Percentiles rank a stretch among this genome's conserved stretches.
phyloP scores from a whole-genome alignment of 1,140 invertebrate species.

The Caenorhabditis briggsae region DNA sequence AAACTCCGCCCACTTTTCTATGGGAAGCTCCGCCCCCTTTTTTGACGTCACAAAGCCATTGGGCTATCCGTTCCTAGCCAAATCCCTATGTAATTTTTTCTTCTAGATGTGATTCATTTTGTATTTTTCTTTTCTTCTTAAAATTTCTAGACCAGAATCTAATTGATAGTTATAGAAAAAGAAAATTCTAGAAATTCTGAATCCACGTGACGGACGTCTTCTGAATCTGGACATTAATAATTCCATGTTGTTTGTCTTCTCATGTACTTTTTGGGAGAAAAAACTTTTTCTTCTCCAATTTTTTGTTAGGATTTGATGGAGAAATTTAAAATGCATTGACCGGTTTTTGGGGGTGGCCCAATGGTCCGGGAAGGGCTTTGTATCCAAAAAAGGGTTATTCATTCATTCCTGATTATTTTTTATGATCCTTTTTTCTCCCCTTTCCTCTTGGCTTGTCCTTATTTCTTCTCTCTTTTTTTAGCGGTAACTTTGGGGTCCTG shows the following conservation, averaged over 20 bases:
- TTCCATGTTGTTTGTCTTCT: neutral
- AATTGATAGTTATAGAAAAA: too few relatives aligned
- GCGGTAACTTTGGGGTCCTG: too few relatives aligned
- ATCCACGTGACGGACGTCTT: neutral
- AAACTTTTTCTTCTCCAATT: too few relatives aligned
- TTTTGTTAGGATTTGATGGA: too few relatives aligned
- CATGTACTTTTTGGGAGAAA: neutral
- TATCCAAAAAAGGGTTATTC: neutral
- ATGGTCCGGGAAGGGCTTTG: neutral
- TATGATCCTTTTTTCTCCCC: neutral
- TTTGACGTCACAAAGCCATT: neutral
- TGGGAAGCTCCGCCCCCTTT: neutral
- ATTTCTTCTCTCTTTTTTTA: neutral
- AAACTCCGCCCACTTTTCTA: neutral
- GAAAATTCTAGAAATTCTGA: too few relatives aligned
- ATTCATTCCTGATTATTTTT: slow-evolving; percentile 35
- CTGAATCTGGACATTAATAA: neutral
- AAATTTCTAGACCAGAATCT: too few relatives aligned
- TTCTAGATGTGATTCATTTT: neutral
- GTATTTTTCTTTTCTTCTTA: too few relatives aligned
- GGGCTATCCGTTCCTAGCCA: neutral
- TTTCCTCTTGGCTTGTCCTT: neutral
- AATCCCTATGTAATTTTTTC: neutral
- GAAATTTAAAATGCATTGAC: slow-evolving; percentile 2
- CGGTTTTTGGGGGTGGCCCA: neutral